Evolutionary conservation across 2,797 vertebrate genomes (phyloP).

Genomic region (Sylvilagus floridanus): DNA sequence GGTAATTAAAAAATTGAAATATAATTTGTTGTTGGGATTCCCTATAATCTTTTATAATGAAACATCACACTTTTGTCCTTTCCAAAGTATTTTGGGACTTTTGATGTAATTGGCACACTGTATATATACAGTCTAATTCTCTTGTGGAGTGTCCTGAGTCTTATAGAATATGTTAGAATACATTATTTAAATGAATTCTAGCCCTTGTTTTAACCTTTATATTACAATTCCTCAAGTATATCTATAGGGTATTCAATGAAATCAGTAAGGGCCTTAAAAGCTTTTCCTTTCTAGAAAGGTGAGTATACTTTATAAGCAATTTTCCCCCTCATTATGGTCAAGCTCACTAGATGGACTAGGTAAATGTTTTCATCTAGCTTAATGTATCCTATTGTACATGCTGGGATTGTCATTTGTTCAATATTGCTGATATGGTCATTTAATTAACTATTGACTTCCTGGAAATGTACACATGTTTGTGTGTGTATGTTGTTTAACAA

Average conservation of each 20-base stretch:
- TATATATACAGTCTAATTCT: constrained; percentile 28
- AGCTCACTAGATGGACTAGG: constrained; percentile 68
- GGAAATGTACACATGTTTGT: constrained; percentile 61
- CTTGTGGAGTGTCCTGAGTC: neutral
- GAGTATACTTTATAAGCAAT: constrained; percentile 71
- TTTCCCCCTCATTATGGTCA: constrained; percentile 72
- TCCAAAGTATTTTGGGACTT: constrained; percentile 31
- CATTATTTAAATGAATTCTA: constrained; percentile 83
- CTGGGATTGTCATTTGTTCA: constrained; percentile 77
- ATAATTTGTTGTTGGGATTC: neutral
- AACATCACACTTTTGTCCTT: neutral
- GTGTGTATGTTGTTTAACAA: constrained; percentile 19
- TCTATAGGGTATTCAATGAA: constrained; percentile 72
- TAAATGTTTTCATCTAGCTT: constrained; percentile 79
- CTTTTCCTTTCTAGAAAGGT: constrained; percentile 48
- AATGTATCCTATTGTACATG: constrained; percentile 74
- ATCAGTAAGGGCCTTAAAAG: constrained; percentile 81
- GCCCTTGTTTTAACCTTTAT: constrained; percentile 79
- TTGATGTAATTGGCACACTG: neutral
- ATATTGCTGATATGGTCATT: constrained; percentile 76
- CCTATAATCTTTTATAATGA: constrained; percentile 29
- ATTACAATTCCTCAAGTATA: constrained; percentile 76
- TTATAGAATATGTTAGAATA: constrained; percentile 57
- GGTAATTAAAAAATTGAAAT: neutral
- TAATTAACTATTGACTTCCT: constrained; percentile 75